Conservation (phyloP, 2,888 invertebrate genomes). For the Dascillus cervinus region DNA sequence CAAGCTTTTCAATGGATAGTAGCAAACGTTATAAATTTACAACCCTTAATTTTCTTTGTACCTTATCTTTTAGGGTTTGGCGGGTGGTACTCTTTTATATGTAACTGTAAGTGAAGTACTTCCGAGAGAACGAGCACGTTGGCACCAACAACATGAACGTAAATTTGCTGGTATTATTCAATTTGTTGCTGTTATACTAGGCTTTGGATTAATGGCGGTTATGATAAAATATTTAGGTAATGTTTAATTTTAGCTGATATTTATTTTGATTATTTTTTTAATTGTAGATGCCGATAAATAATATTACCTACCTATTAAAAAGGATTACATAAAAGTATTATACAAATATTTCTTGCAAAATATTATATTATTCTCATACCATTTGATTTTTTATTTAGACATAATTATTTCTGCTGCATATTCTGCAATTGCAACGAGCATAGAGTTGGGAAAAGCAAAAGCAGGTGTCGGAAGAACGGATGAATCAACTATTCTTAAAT, state of each 20-base stretch:
- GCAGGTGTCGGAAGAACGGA: conserved; percentile 72
- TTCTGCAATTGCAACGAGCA: conserved; percentile 58
- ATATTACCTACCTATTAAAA: too few relatives aligned
- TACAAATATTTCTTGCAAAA: too few relatives aligned
- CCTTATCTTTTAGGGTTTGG: conserved; percentile 59
- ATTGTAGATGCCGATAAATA: too few relatives aligned
- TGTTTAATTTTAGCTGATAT: too few relatives aligned
- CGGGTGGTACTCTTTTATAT: conserved; percentile 69
- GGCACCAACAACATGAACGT: conserved; percentile 52
- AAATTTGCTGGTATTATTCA: conserved; percentile 57
- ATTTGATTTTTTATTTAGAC: too few relatives aligned
- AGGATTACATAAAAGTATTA: too few relatives aligned
- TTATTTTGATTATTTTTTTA: too few relatives aligned
- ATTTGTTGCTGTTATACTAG: conserved; percentile 50
- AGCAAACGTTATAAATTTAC: too few relatives aligned
- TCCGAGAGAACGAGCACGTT: conserved; percentile 66
- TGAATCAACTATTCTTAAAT: conserved; percentile 70
- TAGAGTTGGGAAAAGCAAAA: conserved; percentile 68
- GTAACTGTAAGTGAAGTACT: conserved; percentile 71
- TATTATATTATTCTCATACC: too few relatives aligned
- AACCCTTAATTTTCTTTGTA: too few relatives aligned
- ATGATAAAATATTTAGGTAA: conserved; percentile 54
- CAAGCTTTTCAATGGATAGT: too few relatives aligned
- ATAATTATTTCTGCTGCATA: conserved; percentile 51
- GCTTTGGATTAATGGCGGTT: conserved; percentile 58